Evolutionary conservation across 2,113 vertebrate genomes (phyloP), one percentile per base, ranked within the genome.

Genomic region (Triplophysa rosa): DNA sequence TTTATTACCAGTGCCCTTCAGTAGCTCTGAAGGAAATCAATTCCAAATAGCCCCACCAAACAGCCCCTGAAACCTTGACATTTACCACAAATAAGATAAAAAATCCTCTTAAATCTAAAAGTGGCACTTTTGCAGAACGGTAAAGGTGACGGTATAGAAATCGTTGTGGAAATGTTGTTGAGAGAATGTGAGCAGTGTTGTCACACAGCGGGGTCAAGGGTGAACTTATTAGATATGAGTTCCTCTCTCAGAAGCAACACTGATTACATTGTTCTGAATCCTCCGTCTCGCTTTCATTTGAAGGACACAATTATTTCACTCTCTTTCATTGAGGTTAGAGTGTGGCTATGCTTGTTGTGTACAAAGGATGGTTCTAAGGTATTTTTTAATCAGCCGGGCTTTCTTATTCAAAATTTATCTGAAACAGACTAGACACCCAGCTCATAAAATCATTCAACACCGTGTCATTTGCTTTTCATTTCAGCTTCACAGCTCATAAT

Each of bases 181-280:
- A 26, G 33, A 49, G 58, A 58, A 74, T 14, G 67, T 76, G 77
- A 81, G 80, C 62, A 81, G 77, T 78, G 75, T 62, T 23, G 77
- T 78, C 23, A 72, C 67, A 69, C 69, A 17, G 2, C 19, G 73
- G 85, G 88, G 88, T 89, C 88, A 88, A 70, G 87, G 87, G 84
- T 86, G 79, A 75, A 72, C 87, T 89, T 89, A 92, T 91, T 90
- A 89, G 85, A 86, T 81, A 82, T 81, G 75, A 88, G 82, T 80
- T 81, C 80, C 80, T 85, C 54, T 81, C 67, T 70, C 42, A 42
- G 19, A 65, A 66, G 45, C 81, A 85, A 81, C 82, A 67, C 65
- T 66, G 83, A 90, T 88, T 88, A 84, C 80, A 84, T 85, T 73
- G 62, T 87, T 89, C 90, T 81, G 84, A 86, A 82, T 85, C 62